Evolutionary conservation across 2,797 vertebrate genomes (phyloP), one percentile per base, ranked within the genome.

Genomic region (Xenentodon cancila): DNA sequence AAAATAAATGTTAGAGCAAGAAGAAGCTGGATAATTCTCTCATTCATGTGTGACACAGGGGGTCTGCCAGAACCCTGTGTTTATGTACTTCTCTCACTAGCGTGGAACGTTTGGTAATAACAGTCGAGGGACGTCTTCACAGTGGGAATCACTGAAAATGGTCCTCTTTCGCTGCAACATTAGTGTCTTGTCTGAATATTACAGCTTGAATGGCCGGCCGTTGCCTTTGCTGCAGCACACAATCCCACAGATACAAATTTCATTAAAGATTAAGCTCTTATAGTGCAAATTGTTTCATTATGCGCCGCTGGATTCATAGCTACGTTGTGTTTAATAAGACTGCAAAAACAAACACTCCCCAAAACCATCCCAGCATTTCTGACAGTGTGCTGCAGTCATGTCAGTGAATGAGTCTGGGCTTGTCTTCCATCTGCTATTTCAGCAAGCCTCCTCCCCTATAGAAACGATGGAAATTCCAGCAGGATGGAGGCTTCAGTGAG

Each of bases 81-180:
- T 91, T 91, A 92, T 85, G 83, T 54, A 57, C 84, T 88, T 73
- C 85, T 89, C 82, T 89, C 80, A 7, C 71, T 85, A 87, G 84
- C 86, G 79, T 51, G 84, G 87, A 84, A 77, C 55, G 56, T 68
- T 62, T 69, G 50, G 82, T 92, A 93, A 94, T 92, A 87, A 90
- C 85, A 91, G 89, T 89, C 86, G 85, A 73, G 84, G 80, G 74
- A 71, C 51, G 79, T 77, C 76, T 65, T 86, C 84, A 49, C 89
- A 85, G 87, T 74, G 40, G 88, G 89, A 78, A 60, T 71, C 78
- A 70, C 71, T 85, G 81, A 81, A 89, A 90, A 89, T 16, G 68
- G 62, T 79, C 59, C 53, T 64, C 30, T 87, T 87, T 71, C 61
- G 56, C 71, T 54, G 64, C 72, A 75, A 82, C 63, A 50, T 53